Evolutionary conservation across 2,888 invertebrate genomes (phyloP), one percentile per base, ranked within the genome.

Genomic region (Trachelus stipa): DNA sequence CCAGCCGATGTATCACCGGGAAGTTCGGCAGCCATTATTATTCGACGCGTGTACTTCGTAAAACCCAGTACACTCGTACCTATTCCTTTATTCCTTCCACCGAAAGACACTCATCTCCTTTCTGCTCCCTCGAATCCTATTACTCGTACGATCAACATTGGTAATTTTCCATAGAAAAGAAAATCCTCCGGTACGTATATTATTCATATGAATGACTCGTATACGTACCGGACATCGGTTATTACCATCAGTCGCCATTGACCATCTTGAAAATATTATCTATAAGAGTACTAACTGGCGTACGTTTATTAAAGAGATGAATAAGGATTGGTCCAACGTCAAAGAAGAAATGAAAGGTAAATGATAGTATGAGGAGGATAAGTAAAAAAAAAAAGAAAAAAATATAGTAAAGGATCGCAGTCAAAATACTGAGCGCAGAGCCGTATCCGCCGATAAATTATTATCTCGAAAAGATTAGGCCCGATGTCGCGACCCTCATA

Each of bases 401-500:
- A 79, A 81, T 76, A 79, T 77, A 83, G 79, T 56, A 56, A 56
- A 56, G 83, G 86, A 87, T 86, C 87, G 84, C 85, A 87, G 88
- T 88, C 88, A 88, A 88, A 88, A 88, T 88, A 88, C 86, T 84
- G 82, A 84, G 83, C 82, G 80, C 82, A 80, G 79, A 23, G 81
- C 80, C 82, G 80, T 73, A 84, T 84, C 85, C 83, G 12, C 86
- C 88, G 88, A 91, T 91, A 91, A 91, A 91, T 91, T 91, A 88
- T 88, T 90, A 91, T 91, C 91, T 90, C 86, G 86, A 86, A 85
- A 90, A 91, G 91, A 91, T 91, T 91, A 91, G 90, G 88, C 86
- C 86, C 85, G 86, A 89, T 90, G 90, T 89, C 89, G 87, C 90
- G 90, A 90, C 91, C 90, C 90, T 91, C 90, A 91, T 91, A 91